Evolutionary conservation across 2,113 vertebrate genomes (phyloP).

Genomic region (Chlamydotis undulata): DNA sequence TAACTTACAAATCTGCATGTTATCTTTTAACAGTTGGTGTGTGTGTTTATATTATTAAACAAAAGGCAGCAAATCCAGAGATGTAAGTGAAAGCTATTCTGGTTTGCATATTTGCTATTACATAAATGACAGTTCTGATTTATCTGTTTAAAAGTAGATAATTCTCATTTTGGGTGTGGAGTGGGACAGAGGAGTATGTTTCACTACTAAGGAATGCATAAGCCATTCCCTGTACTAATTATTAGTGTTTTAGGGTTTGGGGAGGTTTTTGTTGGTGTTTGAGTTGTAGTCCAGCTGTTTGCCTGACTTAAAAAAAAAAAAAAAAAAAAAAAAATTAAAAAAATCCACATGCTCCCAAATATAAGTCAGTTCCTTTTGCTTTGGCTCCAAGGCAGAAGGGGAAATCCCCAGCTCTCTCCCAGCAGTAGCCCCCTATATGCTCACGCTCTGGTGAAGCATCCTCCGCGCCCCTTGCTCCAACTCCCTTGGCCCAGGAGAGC

Average conservation of each 20-base stretch:
- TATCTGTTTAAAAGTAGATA: not conserved
- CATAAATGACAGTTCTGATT: not conserved
- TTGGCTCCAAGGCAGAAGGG: not conserved
- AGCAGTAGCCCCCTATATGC: not conserved
- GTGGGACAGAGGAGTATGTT: not conserved
- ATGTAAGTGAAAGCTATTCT: not conserved
- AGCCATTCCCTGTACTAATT: not conserved
- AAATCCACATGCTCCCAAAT: not conserved
- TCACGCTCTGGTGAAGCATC: not conserved
- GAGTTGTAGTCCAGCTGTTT: not conserved
- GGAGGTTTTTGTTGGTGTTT: not conserved
- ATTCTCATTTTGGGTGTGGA: not conserved
- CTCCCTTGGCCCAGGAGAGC: accelerated
- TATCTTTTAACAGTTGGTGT: not conserved
- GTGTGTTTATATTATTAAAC: not conserved
- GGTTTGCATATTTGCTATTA: not conserved
- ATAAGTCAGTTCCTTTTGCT: not conserved
- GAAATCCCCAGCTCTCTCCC: not conserved
- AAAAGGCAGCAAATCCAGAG: not conserved
- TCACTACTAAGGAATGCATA: not conserved
- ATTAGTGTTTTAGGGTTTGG: not conserved
- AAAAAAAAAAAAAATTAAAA: not conserved
- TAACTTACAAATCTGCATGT: not conserved
- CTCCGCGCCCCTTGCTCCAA: not conserved
- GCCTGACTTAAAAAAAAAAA: not conserved